Evolutionary conservation across 2,797 vertebrate species (phyloP).

Genomic region (Harpagifer antarcticus): DNA sequence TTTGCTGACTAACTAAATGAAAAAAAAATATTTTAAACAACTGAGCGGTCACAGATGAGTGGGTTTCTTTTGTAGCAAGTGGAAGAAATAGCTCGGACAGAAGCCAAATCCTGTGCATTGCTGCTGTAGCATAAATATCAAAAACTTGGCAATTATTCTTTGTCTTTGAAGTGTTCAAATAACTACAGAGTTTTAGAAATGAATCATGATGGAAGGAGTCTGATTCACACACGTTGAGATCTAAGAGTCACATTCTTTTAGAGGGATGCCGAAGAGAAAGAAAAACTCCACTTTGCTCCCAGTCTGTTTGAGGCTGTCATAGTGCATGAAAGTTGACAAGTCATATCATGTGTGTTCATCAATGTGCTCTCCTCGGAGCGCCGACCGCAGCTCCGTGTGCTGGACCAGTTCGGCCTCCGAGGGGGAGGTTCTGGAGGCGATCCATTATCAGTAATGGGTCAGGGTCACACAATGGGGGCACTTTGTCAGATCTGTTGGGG

Average conservation of each 20-base stretch:
- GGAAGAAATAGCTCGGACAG: constrained; percentile 55
- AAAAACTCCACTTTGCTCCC: constrained; percentile 21
- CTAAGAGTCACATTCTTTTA: constrained; percentile 44
- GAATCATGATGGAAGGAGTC: constrained; percentile 23
- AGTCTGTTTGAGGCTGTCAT: constrained; percentile 58
- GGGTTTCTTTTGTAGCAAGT: constrained; percentile 23
- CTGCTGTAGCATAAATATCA: constrained; percentile 77
- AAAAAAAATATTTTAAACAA: constrained; percentile 55
- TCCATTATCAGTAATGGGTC: constrained; percentile 83
- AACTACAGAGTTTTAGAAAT: constrained; percentile 26
- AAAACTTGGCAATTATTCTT: constrained; percentile 53
- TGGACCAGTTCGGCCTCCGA: constrained; percentile 57
- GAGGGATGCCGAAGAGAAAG: constrained; percentile 20
- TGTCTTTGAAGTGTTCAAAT: constrained; percentile 41
- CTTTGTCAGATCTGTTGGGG: constrained; percentile 81
- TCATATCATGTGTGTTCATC: constrained; percentile 75
- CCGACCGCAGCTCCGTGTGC: constrained; percentile 48
- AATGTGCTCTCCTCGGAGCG: constrained; percentile 48
- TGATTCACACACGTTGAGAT: constrained; percentile 26
- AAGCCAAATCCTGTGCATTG: constrained; percentile 70
- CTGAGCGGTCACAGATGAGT: constrained; percentile 61
- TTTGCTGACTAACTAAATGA: constrained; percentile 28
- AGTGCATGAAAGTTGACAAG: constrained; percentile 70
- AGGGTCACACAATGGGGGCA: constrained; percentile 82
- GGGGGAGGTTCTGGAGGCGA: constrained; percentile 75